phyloP scores from a whole-genome alignment of 2,888 invertebrate genomes.

The Conomelus anceps region DNA sequence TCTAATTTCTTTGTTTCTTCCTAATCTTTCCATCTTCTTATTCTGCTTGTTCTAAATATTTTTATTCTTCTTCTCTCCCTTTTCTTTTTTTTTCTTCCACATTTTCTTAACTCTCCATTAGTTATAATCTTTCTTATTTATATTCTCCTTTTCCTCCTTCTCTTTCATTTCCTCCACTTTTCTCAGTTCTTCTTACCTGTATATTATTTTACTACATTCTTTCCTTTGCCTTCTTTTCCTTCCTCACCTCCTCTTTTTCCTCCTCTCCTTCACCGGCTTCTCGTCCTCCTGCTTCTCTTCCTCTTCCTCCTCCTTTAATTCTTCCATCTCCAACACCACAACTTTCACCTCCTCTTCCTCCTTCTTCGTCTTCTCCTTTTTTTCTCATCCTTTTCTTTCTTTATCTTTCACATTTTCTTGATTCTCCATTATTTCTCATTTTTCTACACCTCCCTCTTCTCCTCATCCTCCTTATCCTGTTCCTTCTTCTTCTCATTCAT shows the following conservation, averaged over 20 bases:
- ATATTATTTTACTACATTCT: too few relatives aligned
- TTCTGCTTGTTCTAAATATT: background rate
- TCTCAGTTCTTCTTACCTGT: too few relatives aligned
- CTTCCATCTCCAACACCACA: too few relatives aligned
- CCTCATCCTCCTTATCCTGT: too few relatives aligned
- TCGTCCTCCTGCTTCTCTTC: background rate
- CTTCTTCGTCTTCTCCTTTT: background rate
- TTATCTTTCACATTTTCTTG: background rate
- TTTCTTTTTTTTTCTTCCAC: background rate
- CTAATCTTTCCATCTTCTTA: background rate
- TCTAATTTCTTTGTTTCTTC: background rate
- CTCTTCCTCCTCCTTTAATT: background rate
- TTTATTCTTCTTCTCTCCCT: background rate
- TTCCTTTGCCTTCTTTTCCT: background rate
- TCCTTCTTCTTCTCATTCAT: too few relatives aligned
- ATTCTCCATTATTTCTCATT: too few relatives aligned
- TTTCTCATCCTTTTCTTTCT: too few relatives aligned
- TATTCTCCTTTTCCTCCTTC: too few relatives aligned
- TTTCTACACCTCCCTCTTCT: background rate
- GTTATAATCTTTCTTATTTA: too few relatives aligned
- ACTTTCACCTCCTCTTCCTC: background rate
- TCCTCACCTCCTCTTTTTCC: background rate
- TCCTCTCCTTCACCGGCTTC: background rate
- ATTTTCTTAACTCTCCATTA: too few relatives aligned
- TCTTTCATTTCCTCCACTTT: too few relatives aligned